Evolutionary conservation across 2,113 vertebrate genomes (phyloP).

Genomic region (Zapornia atra): DNA sequence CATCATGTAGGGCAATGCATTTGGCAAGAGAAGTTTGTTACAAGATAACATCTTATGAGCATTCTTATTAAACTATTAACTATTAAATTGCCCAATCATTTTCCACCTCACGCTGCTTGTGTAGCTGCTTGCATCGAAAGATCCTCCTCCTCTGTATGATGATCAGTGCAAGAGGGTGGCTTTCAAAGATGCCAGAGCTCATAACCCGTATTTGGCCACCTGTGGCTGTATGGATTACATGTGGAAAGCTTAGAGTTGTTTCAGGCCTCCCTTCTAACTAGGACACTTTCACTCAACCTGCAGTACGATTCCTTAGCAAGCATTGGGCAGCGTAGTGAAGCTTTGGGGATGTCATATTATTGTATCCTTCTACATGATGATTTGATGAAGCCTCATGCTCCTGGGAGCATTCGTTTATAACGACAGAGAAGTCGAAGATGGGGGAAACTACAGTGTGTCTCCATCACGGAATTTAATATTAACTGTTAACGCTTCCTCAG

Average conservation of each 20-base stretch:
- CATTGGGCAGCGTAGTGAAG: neutral
- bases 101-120: neutral
- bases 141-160: fast-evolving
- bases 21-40: neutral
- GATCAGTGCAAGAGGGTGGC: fast-evolving
- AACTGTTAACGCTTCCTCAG: neutral
- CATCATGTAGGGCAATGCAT: neutral
- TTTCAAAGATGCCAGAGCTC: neutral
- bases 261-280: neutral
- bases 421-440: neutral
- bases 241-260: neutral
- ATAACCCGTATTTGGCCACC: neutral
- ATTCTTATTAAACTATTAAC: neutral
- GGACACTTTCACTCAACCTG: neutral
- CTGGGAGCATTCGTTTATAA: fast-evolving
- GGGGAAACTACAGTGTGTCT: neutral
- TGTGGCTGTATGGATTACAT: neutral
- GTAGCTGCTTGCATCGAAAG: neutral
- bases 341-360: fast-evolving
- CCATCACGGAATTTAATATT: neutral
- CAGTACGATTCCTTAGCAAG: neutral
- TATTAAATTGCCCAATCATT: neutral
- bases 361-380: neutral
- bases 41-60: neutral
- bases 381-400: neutral